phyloP scores from a whole-genome alignment of 2,797 vertebrate genomes.

The Poecilia wingei region DNA sequence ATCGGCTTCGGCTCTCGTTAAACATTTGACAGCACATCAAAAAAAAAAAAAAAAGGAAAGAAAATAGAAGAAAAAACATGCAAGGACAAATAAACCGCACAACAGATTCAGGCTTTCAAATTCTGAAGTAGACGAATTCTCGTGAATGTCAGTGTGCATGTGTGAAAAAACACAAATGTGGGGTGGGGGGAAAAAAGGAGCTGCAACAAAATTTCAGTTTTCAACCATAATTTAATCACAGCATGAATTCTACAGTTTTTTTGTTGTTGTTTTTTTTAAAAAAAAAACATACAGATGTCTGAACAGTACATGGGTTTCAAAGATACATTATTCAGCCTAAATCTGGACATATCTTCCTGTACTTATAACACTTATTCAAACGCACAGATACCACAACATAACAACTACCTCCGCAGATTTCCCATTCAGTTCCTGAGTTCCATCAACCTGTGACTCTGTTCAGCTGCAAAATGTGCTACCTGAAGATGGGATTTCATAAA shows the following conservation, averaged over 20 bases:
- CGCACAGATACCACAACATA: constrained; percentile 26
- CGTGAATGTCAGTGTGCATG: constrained; percentile 22
- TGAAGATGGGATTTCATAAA: constrained; percentile 68
- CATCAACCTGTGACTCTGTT: constrained; percentile 45
- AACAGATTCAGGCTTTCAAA: constrained; percentile 19
- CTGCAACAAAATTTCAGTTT: constrained; percentile 40
- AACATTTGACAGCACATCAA: constrained; percentile 47
- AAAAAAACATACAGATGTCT: constrained; percentile 57
- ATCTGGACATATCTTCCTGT: constrained; percentile 32
- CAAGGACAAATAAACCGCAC: constrained; percentile 44
- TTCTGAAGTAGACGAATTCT: constrained; percentile 1
- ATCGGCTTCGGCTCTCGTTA: constrained; percentile 66
- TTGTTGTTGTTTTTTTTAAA: constrained; percentile 1
- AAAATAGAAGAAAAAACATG: constrained; percentile 41
- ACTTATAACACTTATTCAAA: constrained; percentile 47
- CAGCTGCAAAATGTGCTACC: constrained; percentile 56
- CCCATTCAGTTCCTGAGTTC: constrained; percentile 57
- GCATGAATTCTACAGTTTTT: constrained; percentile 68
- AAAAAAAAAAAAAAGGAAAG: constrained; percentile 14
- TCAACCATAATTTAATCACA: constrained; percentile 73
- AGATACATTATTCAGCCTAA: constrained; percentile 44
- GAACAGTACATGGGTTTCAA: constrained; percentile 48
- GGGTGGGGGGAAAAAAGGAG: constrained; percentile 6
- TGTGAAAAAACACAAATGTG: constrained; percentile 1
- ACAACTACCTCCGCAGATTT: constrained; percentile 38